A percentile compares a stretch with the other conserved stretches of the same genome.
phyloP scores from a whole-genome alignment of 2,888 invertebrate genomes.

The Eupithecia insigniata region DNA sequence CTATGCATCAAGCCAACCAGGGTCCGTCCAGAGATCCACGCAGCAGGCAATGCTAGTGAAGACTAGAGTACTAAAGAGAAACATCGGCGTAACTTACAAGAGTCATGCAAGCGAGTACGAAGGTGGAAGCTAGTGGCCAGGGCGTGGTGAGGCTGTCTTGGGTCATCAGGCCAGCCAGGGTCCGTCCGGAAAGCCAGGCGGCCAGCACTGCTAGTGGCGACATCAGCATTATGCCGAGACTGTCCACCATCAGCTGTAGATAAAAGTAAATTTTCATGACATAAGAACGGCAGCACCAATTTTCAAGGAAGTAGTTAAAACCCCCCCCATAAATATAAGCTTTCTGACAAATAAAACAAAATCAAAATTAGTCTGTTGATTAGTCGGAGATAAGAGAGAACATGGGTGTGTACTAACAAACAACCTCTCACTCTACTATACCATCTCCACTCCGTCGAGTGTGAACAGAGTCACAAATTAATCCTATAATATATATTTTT shows the following conservation, averaged over 20 bases:
- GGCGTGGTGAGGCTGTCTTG: slow-evolving; percentile 69
- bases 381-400: too few species aligned
- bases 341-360: not conserved
- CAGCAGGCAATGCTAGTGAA: slow-evolving; percentile 73
- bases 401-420: too few species aligned
- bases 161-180: slow-evolving; percentile 73
- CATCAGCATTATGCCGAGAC: slow-evolving; percentile 78
- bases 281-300: too few species aligned
- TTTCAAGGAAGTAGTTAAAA: too few species aligned
- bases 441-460: too few species aligned
- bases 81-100: slow-evolving; percentile 55
- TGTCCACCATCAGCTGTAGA: slow-evolving; percentile 74
- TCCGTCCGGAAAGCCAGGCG: slow-evolving; percentile 75
- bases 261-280: not conserved
- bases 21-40: slow-evolving; percentile 75
- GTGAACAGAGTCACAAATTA: too few species aligned
- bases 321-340: not conserved
- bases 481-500: too few species aligned
- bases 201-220: slow-evolving; percentile 77
- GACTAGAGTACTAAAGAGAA: slow-evolving; percentile 56
- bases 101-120: slow-evolving; percentile 78
- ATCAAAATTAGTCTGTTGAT: too few species aligned
- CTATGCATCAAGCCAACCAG: slow-evolving; percentile 72
- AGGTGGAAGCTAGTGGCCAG: slow-evolving; percentile 78
- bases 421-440: too few species aligned